Base-by-base conservation (phyloP, 2,888 invertebrate genomes). In the Hydraecia micacea region DNA sequence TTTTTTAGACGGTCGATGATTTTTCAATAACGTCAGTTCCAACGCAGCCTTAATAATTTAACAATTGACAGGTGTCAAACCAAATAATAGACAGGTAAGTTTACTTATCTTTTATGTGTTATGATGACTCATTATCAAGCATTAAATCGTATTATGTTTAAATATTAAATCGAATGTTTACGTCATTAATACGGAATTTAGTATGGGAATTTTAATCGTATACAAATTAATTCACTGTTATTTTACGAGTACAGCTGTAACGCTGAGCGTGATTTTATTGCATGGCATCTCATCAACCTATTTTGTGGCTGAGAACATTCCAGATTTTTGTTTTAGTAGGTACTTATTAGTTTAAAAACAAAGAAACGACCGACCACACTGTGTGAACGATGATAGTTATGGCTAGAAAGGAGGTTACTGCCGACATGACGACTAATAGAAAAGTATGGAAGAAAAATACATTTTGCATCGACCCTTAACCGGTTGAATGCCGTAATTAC, bases 181-280 rank as follows among this genome's bases (percentile, higher is more conserved):
- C 78, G 73, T 81, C 72, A 80, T 39, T 60, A 21, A 28, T 49
- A 63, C 55, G 80, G 77, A 78, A 87, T 87, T 85, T 69, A 58
- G 46, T 66, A 21, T 63, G 39, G 69, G 72, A 74, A 75, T 85
- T 62, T 69, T 73, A 73, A 86, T 74, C 25, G 15, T 77, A 81
- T 75, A 55, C 78, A 79, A 85, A 87, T 87, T 42, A 71, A 83
- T 85, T 84, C 79, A 67, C 69, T 77, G 73, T 77, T 83, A 70
- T 73, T 79, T 83, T 77, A 75, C 74, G 63, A 72, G 58, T 55
- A 73, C 49, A 75, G 42, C 39, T 58, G 15, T 32, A 70, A 21
- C 70, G 25, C 21, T 63, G 21, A 42, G 65, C 46, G 18, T 66
- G 73, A 69, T 71, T 80, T 80, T 67, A 77, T 66, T 73, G n/a